Evolutionary conservation across 1,140 invertebrate genomes (phyloP).

Genomic region (Dendrolimus punctatus): DNA sequence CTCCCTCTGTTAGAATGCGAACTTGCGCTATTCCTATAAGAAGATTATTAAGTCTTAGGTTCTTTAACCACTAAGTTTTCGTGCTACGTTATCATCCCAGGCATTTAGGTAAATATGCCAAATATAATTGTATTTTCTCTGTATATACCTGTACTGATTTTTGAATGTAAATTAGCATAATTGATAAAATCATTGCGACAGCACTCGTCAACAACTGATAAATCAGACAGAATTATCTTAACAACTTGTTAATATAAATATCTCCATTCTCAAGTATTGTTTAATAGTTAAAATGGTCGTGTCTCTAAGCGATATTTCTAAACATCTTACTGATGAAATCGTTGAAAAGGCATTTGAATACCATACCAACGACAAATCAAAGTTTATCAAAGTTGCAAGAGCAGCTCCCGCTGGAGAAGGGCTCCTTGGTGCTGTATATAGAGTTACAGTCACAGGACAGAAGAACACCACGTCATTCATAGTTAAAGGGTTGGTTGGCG

Average conservation of each 20-base stretch:
- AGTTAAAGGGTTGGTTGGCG: constrained; percentile 23
- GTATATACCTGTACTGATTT: no score
- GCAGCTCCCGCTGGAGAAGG: constrained; percentile 32
- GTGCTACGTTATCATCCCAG: no score
- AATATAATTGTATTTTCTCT: no score
- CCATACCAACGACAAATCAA: constrained; percentile 18
- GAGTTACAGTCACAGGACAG: constrained; percentile 20
- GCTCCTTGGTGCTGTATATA: constrained; percentile 27
- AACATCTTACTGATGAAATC: constrained; percentile 21
- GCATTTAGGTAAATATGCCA: no score
- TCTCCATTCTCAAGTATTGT: neutral
- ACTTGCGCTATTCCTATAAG: no score
- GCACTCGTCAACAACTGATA: neutral
- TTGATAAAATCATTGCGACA: neutral
- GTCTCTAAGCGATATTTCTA: constrained; percentile 25
- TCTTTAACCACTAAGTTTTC: no score
- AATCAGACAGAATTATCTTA: no score
- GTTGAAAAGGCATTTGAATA: constrained; percentile 24
- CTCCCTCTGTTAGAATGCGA: no score
- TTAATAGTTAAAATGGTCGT: constrained; percentile 19
- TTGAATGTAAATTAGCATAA: no score
- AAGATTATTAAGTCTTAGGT: no score
- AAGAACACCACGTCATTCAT: constrained; percentile 19
- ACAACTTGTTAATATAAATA: no score
- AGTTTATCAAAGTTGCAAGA: constrained; percentile 19